Evolutionary conservation across 2,797 vertebrate species (phyloP).

Genomic region (Trichosurus vulpecula): DNA sequence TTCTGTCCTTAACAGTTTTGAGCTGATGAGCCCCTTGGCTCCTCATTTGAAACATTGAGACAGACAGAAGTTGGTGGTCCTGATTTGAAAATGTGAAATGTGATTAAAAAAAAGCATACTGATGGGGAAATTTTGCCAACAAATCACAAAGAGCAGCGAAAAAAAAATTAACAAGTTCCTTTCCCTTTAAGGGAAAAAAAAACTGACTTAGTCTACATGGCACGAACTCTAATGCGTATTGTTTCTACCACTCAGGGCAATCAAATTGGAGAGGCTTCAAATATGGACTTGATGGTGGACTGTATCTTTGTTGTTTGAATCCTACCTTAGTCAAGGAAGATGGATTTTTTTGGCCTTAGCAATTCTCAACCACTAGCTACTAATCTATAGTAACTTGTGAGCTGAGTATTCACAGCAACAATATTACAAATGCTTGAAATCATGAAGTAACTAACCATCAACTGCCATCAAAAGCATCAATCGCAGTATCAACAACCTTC

Average conservation of each 20-base stretch:
- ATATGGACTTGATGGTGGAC: not conserved
- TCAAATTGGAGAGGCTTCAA: not conserved
- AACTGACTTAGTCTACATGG: not conserved
- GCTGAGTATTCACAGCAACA: not conserved
- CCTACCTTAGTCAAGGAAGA: not conserved
- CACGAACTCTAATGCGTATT: not conserved
- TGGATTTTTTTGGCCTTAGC: not conserved
- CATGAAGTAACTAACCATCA: not conserved
- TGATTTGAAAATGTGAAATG: no score
- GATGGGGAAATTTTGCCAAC: no score
- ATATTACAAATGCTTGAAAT: not conserved
- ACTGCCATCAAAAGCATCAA: not conserved
- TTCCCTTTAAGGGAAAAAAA: not conserved
- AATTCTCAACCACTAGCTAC: not conserved
- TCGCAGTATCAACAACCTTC: not conserved
- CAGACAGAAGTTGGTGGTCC: no score
- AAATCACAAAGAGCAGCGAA: no score
- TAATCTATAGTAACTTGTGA: not conserved
- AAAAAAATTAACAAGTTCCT: no score
- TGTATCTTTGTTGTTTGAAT: not conserved
- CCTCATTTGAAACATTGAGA: no score
- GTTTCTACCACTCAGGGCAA: not conserved
- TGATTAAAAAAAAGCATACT: no score
- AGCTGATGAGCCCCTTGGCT: no score
- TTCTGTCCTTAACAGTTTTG: no score